A percentile compares a stretch with the other conserved stretches of the same genome.
These are phyloP conservation scores for Chamaetylas fuelleborni DNA, from an alignment of 2,113 vertebrate species.

Conservation along the genomic window DNA sequence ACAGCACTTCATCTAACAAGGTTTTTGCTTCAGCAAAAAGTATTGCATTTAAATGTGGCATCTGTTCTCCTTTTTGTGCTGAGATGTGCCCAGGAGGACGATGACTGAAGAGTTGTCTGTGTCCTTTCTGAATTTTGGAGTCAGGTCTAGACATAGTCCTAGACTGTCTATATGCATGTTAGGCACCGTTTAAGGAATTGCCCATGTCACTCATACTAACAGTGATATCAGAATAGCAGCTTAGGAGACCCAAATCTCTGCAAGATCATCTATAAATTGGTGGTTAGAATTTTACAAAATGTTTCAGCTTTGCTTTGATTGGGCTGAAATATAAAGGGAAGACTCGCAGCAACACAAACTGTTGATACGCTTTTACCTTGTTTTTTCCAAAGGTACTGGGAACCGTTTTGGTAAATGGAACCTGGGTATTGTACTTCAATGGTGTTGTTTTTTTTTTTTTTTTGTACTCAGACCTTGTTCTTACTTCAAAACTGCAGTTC, in stretches of 20 bases:
- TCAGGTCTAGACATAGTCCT: background rate
- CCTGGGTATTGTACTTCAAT: background rate
- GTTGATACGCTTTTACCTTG: background rate
- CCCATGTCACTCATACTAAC: background rate
- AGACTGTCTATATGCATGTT: rapidly evolving
- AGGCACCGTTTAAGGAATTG: background rate
- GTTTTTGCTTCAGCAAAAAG: background rate
- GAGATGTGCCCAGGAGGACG: rapidly evolving
- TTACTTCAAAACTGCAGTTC: background rate
- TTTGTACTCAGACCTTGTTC: background rate
- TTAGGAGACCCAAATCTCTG: background rate
- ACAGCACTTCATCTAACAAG: background rate
- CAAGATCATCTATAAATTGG: background rate
- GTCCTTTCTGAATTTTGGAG: background rate
- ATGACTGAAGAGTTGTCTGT: background rate
- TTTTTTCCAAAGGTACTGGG: background rate
- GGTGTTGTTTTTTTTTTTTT: background rate
- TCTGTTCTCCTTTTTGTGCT: background rate
- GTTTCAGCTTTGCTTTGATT: background rate
- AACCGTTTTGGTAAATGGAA: background rate
- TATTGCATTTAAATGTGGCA: background rate
- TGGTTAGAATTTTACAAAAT: background rate
- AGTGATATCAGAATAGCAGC: background rate
- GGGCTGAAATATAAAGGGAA: background rate
- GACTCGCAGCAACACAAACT: background rate